phyloP scores from a whole-genome alignment of 2,113 vertebrate species.

The Dissostichus mawsoni region DNA sequence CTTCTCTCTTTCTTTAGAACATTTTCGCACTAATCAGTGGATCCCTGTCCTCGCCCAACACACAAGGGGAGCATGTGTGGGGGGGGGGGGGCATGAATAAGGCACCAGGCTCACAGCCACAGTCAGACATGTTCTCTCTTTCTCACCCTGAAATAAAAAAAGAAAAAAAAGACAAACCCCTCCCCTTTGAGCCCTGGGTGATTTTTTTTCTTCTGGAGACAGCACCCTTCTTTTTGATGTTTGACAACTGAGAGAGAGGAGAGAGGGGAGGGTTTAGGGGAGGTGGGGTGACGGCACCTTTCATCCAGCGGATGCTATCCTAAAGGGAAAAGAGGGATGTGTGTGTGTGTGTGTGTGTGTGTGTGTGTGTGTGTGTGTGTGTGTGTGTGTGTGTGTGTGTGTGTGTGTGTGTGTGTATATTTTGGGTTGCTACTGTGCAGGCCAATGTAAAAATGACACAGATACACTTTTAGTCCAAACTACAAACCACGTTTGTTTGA shows the following conservation, averaged over 20 bases:
- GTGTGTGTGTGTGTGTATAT: background rate
- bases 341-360: slow-evolving; percentile 18
- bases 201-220: slow-evolving; percentile 73
- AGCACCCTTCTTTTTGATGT: slow-evolving; percentile 78
- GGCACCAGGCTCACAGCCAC: slow-evolving; percentile 31
- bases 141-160: background rate
- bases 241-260: slow-evolving; percentile 69
- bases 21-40: slow-evolving; percentile 68
- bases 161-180: slow-evolving; percentile 19
- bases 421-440: slow-evolving; percentile 19
- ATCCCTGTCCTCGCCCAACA: slow-evolving; percentile 57
- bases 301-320: slow-evolving; percentile 70
- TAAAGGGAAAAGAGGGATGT: slow-evolving; percentile 53
- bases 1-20: slow-evolving; percentile 68
- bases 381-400: background rate
- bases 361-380: background rate
- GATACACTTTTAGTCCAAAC: background rate
- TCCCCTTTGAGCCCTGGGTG: slow-evolving; percentile 50
- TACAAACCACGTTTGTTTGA: too few relatives aligned
- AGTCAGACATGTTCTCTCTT: slow-evolving; percentile 55
- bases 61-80: slow-evolving; percentile 38
- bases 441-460: background rate
- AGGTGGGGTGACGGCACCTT: slow-evolving; percentile 61
- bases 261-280: slow-evolving; percentile 42
- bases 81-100: slow-evolving; percentile 64